These are phyloP conservation scores for Coregonus clupeaformis DNA, from an alignment of 2,113 vertebrate genomes.

Conservation along the genomic window DNA sequence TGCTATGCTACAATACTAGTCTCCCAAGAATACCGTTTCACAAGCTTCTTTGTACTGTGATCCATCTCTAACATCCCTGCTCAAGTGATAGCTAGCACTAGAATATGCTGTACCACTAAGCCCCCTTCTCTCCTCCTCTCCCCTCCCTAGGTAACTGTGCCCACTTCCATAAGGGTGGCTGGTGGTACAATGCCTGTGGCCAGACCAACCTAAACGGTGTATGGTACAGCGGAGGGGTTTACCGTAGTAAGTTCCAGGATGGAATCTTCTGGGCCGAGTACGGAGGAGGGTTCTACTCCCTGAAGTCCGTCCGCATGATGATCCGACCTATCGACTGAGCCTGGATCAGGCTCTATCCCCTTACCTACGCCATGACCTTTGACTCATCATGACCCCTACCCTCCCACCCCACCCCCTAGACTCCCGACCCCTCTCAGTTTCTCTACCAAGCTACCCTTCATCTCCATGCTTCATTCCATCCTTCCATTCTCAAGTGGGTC, in stretches of 20 bases:
- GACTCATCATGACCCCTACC: constrained; percentile 11
- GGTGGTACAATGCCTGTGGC: constrained; percentile 98
- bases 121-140: neutral
- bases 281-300: constrained; percentile 93
- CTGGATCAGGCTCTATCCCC: neutral
- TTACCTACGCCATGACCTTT: neutral
- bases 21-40: too few relatives aligned
- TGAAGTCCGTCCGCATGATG: constrained; percentile 92
- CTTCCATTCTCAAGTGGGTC: too few relatives aligned
- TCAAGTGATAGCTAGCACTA: too few relatives aligned
- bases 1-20: too few relatives aligned
- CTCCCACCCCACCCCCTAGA: neutral
- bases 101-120: neutral
- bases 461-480: neutral
- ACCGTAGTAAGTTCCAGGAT: constrained; percentile 97
- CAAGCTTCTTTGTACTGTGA: too few relatives aligned
- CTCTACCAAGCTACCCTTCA: constrained; percentile 1
- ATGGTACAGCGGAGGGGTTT: constrained; percentile 95
- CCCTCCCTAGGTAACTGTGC: constrained; percentile 87
- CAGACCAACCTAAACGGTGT: constrained; percentile 97
- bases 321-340: constrained; percentile 90
- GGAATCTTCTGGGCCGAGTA: constrained; percentile 98
- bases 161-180: constrained; percentile 97
- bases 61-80: too few relatives aligned
- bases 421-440: neutral